Conservation (phyloP, 2,113 vertebrate species). For the Callipepla squamata region DNA sequence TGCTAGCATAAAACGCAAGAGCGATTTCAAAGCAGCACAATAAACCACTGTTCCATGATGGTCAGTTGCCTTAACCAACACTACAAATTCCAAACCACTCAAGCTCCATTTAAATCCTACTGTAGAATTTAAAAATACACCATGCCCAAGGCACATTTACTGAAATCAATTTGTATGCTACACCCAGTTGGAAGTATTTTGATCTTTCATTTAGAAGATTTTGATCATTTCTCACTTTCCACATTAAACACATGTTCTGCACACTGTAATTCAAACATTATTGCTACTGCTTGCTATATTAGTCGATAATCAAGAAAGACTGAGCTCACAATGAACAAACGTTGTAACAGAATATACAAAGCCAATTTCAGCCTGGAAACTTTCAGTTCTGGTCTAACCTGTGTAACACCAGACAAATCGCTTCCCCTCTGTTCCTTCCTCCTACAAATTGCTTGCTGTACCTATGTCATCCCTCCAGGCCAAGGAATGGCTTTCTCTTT, state of each 20-base stretch:
- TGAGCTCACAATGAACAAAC: not conserved
- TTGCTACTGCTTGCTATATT: not conserved
- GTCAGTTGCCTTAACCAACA: not conserved
- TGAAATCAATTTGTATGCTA: not conserved
- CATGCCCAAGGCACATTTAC: not conserved
- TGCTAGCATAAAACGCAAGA: constrained; percentile 14
- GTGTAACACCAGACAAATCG: not conserved
- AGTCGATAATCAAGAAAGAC: not conserved
- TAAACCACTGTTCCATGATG: not conserved
- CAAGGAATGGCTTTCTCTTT: constrained; percentile 16
- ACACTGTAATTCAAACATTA: not conserved
- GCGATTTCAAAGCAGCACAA: constrained; percentile 1
- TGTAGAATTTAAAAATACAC: not conserved
- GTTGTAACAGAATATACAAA: not conserved
- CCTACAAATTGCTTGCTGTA: constrained; percentile 46
- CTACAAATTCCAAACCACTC: not conserved
- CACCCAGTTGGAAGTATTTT: not conserved
- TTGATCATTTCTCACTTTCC: not conserved
- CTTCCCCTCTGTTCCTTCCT: not conserved
- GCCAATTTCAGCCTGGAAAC: not conserved
- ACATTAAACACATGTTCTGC: not conserved
- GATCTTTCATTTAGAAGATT: not conserved
- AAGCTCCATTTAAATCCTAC: not conserved
- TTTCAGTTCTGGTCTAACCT: not conserved
- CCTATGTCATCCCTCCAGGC: constrained; percentile 47